A percentile compares a stretch with the other conserved stretches of the same genome.
Evolutionary conservation across 1,140 invertebrate genomes (phyloP).

Genomic region (Euschistus heros): DNA sequence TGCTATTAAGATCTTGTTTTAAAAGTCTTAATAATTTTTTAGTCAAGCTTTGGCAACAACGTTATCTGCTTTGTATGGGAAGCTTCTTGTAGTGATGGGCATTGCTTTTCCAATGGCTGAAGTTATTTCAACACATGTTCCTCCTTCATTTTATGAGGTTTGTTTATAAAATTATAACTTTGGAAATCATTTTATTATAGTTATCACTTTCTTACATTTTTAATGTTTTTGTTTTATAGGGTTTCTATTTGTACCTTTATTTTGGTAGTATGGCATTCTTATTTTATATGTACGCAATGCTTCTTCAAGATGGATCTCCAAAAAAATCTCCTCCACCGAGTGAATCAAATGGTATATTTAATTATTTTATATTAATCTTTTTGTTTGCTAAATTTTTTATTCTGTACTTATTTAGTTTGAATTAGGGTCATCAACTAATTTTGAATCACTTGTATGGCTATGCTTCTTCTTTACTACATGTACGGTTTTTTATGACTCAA

Average conservation of each 20-base stretch:
- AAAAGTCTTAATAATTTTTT: constrained; percentile 25
- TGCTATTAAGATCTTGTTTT: too few relatives aligned
- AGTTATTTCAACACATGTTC: constrained; percentile 83
- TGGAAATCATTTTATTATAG: neutral
- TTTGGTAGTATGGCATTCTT: constrained; percentile 81
- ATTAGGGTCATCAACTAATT: too few relatives aligned
- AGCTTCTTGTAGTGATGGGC: constrained; percentile 86
- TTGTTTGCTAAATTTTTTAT: too few relatives aligned
- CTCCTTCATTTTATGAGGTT: constrained; percentile 80
- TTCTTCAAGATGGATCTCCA: constrained; percentile 45
- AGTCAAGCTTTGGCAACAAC: constrained; percentile 75
- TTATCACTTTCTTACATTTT: neutral
- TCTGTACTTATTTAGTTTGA: too few relatives aligned
- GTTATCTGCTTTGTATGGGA: constrained; percentile 85
- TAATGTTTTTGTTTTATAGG: constrained; percentile 38
- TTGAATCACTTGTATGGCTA: too few relatives aligned
- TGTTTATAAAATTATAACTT: neutral
- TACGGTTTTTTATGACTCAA: too few relatives aligned
- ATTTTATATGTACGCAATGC: constrained; percentile 70
- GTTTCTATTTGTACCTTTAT: constrained; percentile 82
- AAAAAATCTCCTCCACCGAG: constrained; percentile 11
- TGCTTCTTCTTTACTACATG: too few relatives aligned
- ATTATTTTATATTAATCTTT: neutral
- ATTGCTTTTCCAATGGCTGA: constrained; percentile 87
- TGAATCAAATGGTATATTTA: neutral